Conservation (phyloP, 2,113 vertebrate genomes). For the Rissa tridactyla region DNA sequence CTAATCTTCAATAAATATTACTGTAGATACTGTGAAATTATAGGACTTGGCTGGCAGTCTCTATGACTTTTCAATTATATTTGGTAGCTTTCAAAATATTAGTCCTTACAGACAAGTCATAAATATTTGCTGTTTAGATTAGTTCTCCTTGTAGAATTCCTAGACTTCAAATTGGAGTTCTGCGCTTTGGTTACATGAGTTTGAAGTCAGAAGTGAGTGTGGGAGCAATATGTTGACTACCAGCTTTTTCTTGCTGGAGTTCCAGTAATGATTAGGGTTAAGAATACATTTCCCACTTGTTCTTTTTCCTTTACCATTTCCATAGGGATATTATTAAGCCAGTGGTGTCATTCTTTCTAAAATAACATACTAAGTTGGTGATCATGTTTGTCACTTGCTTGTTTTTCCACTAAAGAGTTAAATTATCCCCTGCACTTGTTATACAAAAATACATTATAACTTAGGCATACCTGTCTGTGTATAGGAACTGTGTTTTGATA, state of each 20-base stretch:
- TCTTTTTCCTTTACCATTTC: not conserved
- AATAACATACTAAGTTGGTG: not conserved
- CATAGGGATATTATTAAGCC: not conserved
- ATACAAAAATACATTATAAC: not conserved
- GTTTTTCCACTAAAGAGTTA: not conserved
- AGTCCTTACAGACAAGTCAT: not conserved
- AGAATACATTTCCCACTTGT: not conserved
- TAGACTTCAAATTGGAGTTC: not conserved
- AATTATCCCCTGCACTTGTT: not conserved
- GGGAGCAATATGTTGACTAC: not conserved
- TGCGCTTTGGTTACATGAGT: not conserved
- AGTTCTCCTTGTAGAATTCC: not conserved
- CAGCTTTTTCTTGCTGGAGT: not conserved
- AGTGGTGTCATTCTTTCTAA: not conserved
- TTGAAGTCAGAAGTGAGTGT: not conserved
- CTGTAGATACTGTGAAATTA: not conserved
- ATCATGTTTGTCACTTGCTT: not conserved
- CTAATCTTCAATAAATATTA: conserved; percentile 1
- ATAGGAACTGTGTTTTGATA: not conserved
- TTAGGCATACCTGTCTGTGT: not conserved
- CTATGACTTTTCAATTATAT: not conserved
- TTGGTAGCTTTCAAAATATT: not conserved
- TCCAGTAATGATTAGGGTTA: not conserved
- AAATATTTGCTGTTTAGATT: not conserved
- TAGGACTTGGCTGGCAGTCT: not conserved